These are phyloP conservation scores for Forbesichthys papilliferus DNA, from an alignment of 2,113 vertebrate species.

Conservation along the genomic window DNA sequence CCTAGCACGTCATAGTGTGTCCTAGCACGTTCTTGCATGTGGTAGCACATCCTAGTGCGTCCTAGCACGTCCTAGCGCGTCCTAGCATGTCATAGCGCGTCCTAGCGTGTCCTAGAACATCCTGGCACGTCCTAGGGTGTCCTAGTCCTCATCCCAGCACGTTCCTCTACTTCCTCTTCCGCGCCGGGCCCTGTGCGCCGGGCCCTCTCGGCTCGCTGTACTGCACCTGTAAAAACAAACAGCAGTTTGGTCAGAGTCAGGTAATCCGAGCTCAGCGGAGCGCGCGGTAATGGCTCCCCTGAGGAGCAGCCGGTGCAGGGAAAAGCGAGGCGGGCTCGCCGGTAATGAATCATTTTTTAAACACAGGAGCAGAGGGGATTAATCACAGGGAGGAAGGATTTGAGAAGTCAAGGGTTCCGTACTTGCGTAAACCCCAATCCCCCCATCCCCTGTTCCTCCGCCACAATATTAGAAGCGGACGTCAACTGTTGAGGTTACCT, in stretches of 20 bases:
- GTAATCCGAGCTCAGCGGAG: constrained; percentile 88
- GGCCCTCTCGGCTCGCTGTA: constrained; percentile 82
- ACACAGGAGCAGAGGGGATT: constrained; percentile 96
- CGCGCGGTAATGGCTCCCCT: constrained; percentile 90
- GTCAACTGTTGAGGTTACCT: constrained; percentile 70
- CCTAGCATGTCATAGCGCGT: no score
- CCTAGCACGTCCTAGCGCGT: no score
- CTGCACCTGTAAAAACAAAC: constrained; percentile 99
- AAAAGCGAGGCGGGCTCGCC: constrained; percentile 86
- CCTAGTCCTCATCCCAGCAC: constrained; percentile 34
- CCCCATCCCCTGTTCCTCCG: constrained; percentile 53
- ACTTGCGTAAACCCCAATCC: constrained; percentile 54
- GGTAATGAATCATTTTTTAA: constrained; percentile 99
- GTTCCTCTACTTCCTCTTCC: constrained; percentile 82
- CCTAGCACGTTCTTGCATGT: no score
- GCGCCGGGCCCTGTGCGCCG: constrained; percentile 80
- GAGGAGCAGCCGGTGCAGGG: constrained; percentile 79
- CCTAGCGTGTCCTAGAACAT: constrained; percentile 40
- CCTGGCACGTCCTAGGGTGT: not conserved
- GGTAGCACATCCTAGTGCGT: no score
- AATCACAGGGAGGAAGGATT: constrained; percentile 95
- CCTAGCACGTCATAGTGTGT: no score
- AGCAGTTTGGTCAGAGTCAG: constrained; percentile 83
- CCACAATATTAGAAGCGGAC: constrained; percentile 91
- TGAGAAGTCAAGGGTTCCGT: constrained; percentile 94